phyloP scores from a whole-genome alignment of 2,797 vertebrate species.

The Potorous gilbertii region DNA sequence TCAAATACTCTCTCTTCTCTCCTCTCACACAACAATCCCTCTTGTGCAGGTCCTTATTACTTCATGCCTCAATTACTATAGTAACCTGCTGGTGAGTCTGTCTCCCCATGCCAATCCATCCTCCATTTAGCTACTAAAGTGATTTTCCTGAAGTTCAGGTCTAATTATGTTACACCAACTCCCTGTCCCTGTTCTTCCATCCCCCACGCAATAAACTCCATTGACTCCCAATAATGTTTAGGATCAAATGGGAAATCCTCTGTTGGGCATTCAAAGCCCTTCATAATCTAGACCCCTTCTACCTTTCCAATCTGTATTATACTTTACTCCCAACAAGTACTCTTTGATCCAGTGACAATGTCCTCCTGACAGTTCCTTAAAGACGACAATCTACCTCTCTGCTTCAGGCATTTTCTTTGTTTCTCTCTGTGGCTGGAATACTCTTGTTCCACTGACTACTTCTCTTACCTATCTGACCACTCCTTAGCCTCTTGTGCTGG shows the following conservation, averaged over 20 bases:
- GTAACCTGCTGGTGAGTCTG: too few species aligned
- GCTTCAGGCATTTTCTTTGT: neutral
- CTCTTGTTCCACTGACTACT: slow-evolving; percentile 54
- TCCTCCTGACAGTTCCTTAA: neutral
- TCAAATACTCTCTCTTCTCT: neutral
- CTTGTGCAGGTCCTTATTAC: neutral
- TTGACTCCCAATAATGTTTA: neutral
- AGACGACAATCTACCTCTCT: neutral
- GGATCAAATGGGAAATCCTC: neutral
- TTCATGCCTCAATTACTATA: neutral
- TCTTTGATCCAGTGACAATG: neutral
- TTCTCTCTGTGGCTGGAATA: neutral
- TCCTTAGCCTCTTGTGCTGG: neutral
- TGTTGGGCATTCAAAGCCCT: neutral
- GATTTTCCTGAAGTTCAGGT: neutral
- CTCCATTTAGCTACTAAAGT: neutral
- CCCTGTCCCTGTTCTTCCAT: too few species aligned
- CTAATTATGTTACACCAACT: neutral
- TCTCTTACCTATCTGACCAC: slow-evolving; percentile 12
- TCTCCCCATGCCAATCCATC: neutral
- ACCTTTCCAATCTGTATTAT: neutral
- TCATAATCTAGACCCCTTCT: too few species aligned
- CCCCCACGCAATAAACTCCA: neutral
- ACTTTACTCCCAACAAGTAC: neutral
- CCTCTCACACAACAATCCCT: neutral